phyloP scores from a whole-genome alignment of 2,797 vertebrate species.

The Sebastes variabilis region DNA sequence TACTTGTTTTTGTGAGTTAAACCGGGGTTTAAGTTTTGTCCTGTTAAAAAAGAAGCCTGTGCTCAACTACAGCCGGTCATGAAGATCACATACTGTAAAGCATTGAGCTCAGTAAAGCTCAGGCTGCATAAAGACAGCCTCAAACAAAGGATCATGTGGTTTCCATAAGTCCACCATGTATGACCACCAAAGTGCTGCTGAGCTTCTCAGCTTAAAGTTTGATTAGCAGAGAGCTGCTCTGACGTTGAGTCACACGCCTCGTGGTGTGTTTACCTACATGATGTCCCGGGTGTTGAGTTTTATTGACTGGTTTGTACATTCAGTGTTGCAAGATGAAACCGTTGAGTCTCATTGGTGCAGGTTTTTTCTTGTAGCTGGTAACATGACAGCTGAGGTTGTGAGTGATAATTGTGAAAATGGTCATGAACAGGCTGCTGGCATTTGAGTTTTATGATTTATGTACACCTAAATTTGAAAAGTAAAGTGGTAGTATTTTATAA shows the following conservation, averaged over 20 bases:
- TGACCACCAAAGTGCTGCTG: conserved; percentile 1
- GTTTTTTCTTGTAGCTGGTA: background rate
- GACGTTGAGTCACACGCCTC: conserved; percentile 35
- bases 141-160: conserved; percentile 13
- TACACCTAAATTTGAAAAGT: background rate
- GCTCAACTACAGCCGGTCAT: background rate
- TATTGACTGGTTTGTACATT: conserved; percentile 23
- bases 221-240: conserved; percentile 27
- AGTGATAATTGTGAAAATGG: background rate
- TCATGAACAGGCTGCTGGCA: background rate
- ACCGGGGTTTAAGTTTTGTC: background rate
- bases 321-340: conserved; percentile 17
- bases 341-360: background rate
- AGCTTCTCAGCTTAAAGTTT: conserved; percentile 24
- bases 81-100: background rate
- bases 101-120: conserved; percentile 3
- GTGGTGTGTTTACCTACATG: conserved; percentile 48
- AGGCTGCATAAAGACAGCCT: background rate
- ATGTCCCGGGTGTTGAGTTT: conserved; percentile 53
- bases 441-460: background rate
- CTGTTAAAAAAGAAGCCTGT: background rate
- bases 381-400: background rate
- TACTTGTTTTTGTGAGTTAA: background rate
- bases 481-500: background rate
- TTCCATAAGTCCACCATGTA: background rate